Conservation (phyloP, 1,140 invertebrate species). For the Luehdorfia chinensis region DNA sequence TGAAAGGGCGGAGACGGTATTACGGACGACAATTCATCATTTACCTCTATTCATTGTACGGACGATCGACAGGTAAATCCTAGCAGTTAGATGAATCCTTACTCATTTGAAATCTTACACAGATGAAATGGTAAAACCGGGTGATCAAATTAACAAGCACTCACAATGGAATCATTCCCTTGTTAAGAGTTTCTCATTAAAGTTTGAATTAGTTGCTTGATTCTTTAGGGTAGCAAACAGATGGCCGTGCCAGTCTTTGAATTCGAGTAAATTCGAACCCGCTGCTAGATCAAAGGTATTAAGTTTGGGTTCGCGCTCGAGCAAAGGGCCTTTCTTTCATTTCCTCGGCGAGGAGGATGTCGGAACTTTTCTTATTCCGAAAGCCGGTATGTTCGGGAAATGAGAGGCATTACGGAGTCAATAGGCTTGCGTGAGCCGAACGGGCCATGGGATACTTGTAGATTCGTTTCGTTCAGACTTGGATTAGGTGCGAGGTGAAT, state of each 20-base stretch:
- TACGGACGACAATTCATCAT: too few species aligned
- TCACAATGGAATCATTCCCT: constrained; percentile 52
- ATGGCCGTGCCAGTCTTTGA: constrained; percentile 55
- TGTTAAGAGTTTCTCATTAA: constrained; percentile 56
- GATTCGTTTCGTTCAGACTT: too few species aligned
- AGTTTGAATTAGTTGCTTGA: constrained; percentile 59
- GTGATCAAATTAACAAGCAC: constrained; percentile 38
- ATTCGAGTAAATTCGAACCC: constrained; percentile 59
- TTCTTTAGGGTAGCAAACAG: constrained; percentile 41
- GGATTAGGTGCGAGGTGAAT: too few species aligned
- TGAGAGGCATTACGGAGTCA: constrained; percentile 66
- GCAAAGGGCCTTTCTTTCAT: constrained; percentile 57
- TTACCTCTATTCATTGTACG: constrained; percentile 12
- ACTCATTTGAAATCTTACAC: too few species aligned
- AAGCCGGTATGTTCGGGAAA: constrained; percentile 61
- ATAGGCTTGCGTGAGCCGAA: constrained; percentile 52
- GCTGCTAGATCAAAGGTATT: constrained; percentile 63
- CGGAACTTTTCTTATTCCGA: constrained; percentile 66
- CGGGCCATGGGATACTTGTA: too few species aligned
- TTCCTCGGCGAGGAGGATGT: constrained; percentile 45
- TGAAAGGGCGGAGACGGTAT: constrained; percentile 37
- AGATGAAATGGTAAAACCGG: too few species aligned
- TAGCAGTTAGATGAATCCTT: too few species aligned
- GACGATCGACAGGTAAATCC: constrained; percentile 11
- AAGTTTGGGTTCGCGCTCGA: constrained; percentile 49